phyloP scores from a whole-genome alignment of 2,888 invertebrate genomes.

The Clunio marinus region DNA sequence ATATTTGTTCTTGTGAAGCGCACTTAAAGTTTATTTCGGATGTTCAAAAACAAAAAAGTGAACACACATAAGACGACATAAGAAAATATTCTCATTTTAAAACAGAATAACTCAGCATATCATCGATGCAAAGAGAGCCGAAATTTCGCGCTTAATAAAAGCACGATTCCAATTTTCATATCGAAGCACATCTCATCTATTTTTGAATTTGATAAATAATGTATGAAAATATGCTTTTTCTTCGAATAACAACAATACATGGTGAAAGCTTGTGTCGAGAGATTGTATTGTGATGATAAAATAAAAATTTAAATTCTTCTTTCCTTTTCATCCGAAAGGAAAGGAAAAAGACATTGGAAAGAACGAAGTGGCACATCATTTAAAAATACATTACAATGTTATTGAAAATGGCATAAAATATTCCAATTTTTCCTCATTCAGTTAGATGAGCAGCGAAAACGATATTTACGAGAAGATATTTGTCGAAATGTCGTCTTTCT shows the following conservation, averaged over 20 bases:
- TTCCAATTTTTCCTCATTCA: background rate
- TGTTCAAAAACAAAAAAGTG: too few relatives aligned
- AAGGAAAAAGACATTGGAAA: background rate
- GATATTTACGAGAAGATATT: constrained; percentile 10
- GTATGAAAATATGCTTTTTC: background rate
- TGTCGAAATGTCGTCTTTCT: background rate
- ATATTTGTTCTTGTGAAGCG: too few relatives aligned
- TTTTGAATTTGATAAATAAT: background rate
- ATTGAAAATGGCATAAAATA: constrained; percentile 24
- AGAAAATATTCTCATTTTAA: too few relatives aligned
- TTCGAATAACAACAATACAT: background rate
- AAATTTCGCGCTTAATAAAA: too few relatives aligned
- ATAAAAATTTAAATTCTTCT: constrained; percentile 19
- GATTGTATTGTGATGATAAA: background rate
- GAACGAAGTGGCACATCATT: constrained; percentile 16
- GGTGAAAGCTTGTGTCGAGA: background rate
- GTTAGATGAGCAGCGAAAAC: background rate
- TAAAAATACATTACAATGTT: constrained; percentile 30
- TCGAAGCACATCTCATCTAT: background rate
- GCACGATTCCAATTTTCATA: too few relatives aligned
- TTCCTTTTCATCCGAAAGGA: background rate
- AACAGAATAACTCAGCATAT: too few relatives aligned
- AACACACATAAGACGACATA: too few relatives aligned
- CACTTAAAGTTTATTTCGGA: too few relatives aligned
- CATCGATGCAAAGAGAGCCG: too few relatives aligned